These are phyloP conservation scores for Neoitamus cyanurus DNA, from an alignment of 2,888 invertebrate species.

Conservation along the genomic window DNA sequence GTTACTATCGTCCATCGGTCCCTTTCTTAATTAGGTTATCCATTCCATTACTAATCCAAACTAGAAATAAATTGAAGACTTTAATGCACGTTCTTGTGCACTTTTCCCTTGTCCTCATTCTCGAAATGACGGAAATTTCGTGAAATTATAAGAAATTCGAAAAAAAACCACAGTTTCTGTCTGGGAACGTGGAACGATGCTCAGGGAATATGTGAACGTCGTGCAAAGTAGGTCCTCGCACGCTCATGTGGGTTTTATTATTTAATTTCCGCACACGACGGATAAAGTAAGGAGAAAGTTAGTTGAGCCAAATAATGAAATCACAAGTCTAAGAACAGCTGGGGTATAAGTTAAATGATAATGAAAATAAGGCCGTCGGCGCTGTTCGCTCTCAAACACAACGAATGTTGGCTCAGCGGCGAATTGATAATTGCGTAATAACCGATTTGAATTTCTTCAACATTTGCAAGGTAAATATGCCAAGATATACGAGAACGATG, in stretches of 20 bases:
- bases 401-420: background rate
- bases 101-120: background rate
- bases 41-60: background rate
- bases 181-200: background rate
- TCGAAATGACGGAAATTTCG: background rate
- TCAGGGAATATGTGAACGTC: background rate
- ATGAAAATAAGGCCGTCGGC: background rate
- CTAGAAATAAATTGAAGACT: background rate
- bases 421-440: slow-evolving; percentile 34
- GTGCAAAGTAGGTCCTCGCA: background rate
- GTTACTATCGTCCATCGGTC: background rate
- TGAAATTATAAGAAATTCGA: background rate
- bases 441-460: slow-evolving; percentile 33
- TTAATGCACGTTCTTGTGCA: background rate
- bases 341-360: slow-evolving; percentile 5
- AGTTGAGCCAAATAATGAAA: slow-evolving; percentile 15
- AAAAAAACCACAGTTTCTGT: background rate
- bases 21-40: background rate
- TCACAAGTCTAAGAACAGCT: background rate
- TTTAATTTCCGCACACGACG: background rate
- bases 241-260: background rate
- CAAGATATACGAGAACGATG: background rate
- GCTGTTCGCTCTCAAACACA: background rate
- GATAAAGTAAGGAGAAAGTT: background rate
- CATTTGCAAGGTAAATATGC: slow-evolving; percentile 30